Percentiles rank a stretch among this genome's conserved stretches.
These are phyloP conservation scores for Phyllotreta cruciferae DNA, from an alignment of 2,888 invertebrate species.

Conservation along the genomic window DNA sequence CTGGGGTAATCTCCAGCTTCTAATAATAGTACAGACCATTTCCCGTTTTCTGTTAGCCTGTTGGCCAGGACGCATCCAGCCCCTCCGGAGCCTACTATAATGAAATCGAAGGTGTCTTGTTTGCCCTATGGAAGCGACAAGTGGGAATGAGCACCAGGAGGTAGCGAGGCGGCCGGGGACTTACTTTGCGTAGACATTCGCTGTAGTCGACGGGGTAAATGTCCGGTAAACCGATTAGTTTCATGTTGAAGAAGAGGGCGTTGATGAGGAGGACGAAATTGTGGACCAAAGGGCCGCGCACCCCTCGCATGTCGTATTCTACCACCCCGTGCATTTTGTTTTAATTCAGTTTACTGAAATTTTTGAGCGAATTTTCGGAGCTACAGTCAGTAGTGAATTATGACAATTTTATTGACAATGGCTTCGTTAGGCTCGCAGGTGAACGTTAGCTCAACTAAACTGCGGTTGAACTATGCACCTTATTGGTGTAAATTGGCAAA, in stretches of 20 bases:
- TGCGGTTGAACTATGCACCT: too few relatives aligned
- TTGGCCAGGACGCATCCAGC: slow-evolving; percentile 63
- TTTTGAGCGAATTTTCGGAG: too few relatives aligned
- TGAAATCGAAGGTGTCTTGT: slow-evolving; percentile 57
- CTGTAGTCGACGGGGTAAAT: slow-evolving; percentile 48
- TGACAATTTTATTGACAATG: too few relatives aligned
- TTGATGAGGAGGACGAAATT: slow-evolving; percentile 49
- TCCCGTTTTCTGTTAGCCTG: slow-evolving; percentile 56
- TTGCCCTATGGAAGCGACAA: slow-evolving; percentile 35
- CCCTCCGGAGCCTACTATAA: slow-evolving; percentile 62
- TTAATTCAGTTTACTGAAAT: background rate
- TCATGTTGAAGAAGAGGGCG: slow-evolving; percentile 47
- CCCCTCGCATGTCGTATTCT: slow-evolving; percentile 42
- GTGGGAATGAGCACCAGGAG: background rate
- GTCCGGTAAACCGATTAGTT: slow-evolving; percentile 42
- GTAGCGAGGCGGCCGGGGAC: slow-evolving; percentile 20
- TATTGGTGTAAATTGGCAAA: too few relatives aligned
- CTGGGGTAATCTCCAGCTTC: slow-evolving; percentile 55
- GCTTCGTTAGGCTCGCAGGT: too few relatives aligned
- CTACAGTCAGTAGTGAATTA: too few relatives aligned
- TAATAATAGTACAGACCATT: slow-evolving; percentile 56
- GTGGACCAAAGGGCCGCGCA: slow-evolving; percentile 48
- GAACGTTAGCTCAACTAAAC: too few relatives aligned
- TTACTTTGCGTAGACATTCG: slow-evolving; percentile 44
- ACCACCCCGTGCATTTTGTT: slow-evolving; percentile 36